Base-by-base conservation (phyloP, 2,113 vertebrate species). In the Propithecus coquereli region DNA sequence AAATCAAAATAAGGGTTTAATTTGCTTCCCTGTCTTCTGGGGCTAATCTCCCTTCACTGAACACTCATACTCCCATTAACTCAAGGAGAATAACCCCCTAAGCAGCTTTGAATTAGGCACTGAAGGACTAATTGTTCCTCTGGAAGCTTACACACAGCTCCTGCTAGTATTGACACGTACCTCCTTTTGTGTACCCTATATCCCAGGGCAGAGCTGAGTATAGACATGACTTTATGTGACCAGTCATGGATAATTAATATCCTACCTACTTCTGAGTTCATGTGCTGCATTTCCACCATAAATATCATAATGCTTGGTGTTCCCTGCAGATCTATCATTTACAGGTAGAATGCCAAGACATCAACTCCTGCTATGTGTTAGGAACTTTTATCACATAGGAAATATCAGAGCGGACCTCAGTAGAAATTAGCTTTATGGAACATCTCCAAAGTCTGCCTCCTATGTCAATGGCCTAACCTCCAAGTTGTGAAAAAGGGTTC, bases 1-100 rank as follows among this genome's bases (percentile, higher is more conserved):
- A 92, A 84, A 97, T 96, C 66, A 61, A 63, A 80, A 86, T 45
- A 90, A 97, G 96, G 65, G 50, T 92, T 97, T 97, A 68, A 97
- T 96, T 90, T 61, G 73, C 83, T 94, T 89, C 27, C 27, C 63
- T 81, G 87, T 92, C 92, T 96, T 91, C 40, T 68, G 96, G 96
- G 92, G 68, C 90, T 68, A 66, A 83, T 90, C 63, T 88, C 54
- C 96, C 97, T 97, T 96, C 94, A 87, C 5, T 95, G 96, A 82
- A 82, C 92, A 94, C 97, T 68, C 97, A 79, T 23, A 95, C 87
- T 74, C 68, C 2, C 7, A 91, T 95, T 86, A 96, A 70, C 94
- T 98, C 50, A 0, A 86, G 85, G 95, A 20, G 13, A 98, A 94
- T 43, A 84, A 17, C 23, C 96, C 57, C 91, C 92, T 47, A 5